A percentile compares a stretch with the other conserved stretches of the same genome.
These are phyloP conservation scores for Otis tarda DNA, from an alignment of 2,113 vertebrate species.

Conservation along the genomic window DNA sequence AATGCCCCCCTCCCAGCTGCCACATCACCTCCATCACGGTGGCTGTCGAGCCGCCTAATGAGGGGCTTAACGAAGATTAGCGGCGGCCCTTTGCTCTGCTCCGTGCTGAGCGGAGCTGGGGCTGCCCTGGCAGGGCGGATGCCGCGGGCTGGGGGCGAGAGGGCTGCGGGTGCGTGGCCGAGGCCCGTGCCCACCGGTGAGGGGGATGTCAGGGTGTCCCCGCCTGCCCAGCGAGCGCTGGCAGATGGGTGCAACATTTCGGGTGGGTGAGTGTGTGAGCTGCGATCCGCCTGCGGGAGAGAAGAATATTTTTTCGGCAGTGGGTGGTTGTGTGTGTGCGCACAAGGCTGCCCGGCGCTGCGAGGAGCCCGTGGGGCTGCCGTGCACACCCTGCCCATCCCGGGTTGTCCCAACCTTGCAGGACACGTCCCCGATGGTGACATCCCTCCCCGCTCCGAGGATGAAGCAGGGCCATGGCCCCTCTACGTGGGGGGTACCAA, in stretches of 20 bases:
- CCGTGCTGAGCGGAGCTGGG: background rate
- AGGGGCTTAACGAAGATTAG: slow-evolving; percentile 17
- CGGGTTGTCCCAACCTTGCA: background rate
- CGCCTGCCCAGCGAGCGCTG: background rate
- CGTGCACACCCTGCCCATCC: rapidly evolving
- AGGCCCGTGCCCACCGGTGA: rapidly evolving
- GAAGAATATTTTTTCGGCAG: background rate
- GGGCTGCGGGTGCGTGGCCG: background rate
- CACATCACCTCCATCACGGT: background rate
- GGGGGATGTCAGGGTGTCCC: background rate
- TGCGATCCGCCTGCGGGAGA: background rate
- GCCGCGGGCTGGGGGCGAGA: rapidly evolving
- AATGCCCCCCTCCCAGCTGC: background rate
- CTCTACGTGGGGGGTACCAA: background rate
- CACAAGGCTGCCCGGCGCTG: background rate
- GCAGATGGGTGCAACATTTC: background rate
- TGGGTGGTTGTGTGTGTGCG: background rate
- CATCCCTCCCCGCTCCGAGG: too few relatives aligned
- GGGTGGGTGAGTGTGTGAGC: background rate
- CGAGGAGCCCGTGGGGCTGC: background rate
- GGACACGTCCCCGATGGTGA: background rate
- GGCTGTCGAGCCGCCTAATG: slow-evolving; percentile 1
- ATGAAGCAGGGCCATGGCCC: background rate
- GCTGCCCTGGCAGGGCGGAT: background rate
- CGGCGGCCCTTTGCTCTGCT: background rate